phyloP scores from a whole-genome alignment of 2,888 invertebrate species.

The Drosophila merina region DNA sequence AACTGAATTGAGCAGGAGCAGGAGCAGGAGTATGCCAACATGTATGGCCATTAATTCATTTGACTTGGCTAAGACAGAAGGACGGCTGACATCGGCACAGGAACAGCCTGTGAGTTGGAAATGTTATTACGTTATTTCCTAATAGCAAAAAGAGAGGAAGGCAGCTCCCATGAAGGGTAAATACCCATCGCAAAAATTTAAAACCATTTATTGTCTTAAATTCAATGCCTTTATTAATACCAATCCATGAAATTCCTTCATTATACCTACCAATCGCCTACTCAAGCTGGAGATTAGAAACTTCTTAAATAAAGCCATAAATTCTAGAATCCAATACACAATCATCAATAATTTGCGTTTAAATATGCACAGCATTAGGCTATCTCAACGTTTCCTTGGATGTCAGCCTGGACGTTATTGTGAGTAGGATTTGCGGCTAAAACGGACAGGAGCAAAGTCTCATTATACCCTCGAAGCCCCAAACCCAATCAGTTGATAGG shows the following conservation, averaged over 20 bases:
- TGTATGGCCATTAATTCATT: conserved; percentile 28
- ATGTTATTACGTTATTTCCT: too few relatives aligned
- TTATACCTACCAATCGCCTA: background rate
- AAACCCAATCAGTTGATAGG: conserved; percentile 12
- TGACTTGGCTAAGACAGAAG: conserved; percentile 3
- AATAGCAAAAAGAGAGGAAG: too few relatives aligned
- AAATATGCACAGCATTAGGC: conserved; percentile 66
- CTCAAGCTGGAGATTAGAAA: background rate
- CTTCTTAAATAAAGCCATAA: background rate
- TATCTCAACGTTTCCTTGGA: conserved; percentile 19
- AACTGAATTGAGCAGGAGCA: background rate
- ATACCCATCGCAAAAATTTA: too few relatives aligned
- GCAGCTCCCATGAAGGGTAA: too few relatives aligned
- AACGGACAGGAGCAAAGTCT: conserved; percentile 33
- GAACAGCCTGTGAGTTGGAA: background rate
- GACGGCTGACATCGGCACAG: too few relatives aligned
- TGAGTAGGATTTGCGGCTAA: conserved; percentile 55
- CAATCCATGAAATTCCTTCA: background rate
- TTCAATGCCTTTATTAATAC: background rate
- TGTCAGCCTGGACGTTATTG: conserved; percentile 49
- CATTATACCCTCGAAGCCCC: background rate
- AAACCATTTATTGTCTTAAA: too few relatives aligned
- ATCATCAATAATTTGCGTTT: conserved; percentile 36
- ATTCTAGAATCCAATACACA: conserved; percentile 11
- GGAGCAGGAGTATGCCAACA: conserved; percentile 8